Conservation (phyloP, 1,140 invertebrate genomes). For the Meloidogyne floridensis region DNA sequence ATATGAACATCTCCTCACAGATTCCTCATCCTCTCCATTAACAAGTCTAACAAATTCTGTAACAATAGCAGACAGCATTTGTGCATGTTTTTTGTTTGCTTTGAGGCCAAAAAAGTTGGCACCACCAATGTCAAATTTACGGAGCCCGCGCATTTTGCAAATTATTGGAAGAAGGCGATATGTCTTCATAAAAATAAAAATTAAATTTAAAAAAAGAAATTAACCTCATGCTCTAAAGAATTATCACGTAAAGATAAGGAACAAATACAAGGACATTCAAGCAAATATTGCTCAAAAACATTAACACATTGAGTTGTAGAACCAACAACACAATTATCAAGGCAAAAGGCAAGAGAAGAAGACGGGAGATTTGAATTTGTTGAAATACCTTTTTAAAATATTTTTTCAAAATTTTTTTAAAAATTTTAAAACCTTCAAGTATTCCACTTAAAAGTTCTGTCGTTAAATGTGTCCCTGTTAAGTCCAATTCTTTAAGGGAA, state of each 20-base stretch:
- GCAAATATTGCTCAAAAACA: constrained; percentile 52
- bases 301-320: constrained; percentile 45
- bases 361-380: not conserved
- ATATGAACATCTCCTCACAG: constrained; percentile 1
- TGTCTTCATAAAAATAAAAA: constrained; percentile 12
- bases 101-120: constrained; percentile 51
- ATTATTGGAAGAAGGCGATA: constrained; percentile 27
- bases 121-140: constrained; percentile 56
- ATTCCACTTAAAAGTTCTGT: constrained; percentile 56
- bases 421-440: constrained; percentile 39
- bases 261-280: constrained; percentile 40
- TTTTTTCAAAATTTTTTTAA: not conserved
- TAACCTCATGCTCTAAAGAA: constrained; percentile 52
- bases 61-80: constrained; percentile 46
- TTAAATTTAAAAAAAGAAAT: not conserved
- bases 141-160: constrained; percentile 21
- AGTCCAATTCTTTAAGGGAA: constrained; percentile 36
- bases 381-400: constrained; percentile 32
- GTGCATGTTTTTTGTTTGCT: constrained; percentile 49
- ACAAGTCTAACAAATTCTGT: constrained; percentile 60
- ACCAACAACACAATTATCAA: constrained; percentile 26
- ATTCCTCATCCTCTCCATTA: constrained; percentile 41
- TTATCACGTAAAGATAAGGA: constrained; percentile 57
- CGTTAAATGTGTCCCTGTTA: constrained; percentile 50
- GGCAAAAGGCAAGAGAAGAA: constrained; percentile 13